Percentiles rank a stretch among this genome's conserved stretches.
phyloP scores from a whole-genome alignment of 2,797 vertebrate species.

The Sebastes elongatus region DNA sequence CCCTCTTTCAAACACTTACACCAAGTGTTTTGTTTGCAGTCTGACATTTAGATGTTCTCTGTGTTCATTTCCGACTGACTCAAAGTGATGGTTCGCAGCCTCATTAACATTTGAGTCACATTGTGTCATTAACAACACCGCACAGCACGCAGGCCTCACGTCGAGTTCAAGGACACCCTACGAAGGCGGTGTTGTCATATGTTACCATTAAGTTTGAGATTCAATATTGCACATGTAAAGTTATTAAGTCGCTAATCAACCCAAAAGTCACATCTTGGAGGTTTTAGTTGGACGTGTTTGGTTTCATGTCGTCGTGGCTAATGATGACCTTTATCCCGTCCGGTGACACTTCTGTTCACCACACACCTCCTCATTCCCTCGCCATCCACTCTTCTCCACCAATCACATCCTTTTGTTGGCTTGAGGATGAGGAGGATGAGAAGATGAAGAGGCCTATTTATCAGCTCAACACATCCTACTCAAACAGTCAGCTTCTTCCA shows the following conservation, averaged over 20 bases:
- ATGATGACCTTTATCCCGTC: slow-evolving; percentile 46
- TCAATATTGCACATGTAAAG: not conserved
- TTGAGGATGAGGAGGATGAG: slow-evolving; percentile 52
- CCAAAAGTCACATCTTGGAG: not conserved
- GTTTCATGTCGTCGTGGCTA: not conserved
- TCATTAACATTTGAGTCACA: slow-evolving; percentile 87
- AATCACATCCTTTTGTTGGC: slow-evolving; percentile 60
- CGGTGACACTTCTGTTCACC: slow-evolving; percentile 18
- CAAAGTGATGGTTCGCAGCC: slow-evolving; percentile 30
- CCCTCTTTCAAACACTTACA: not conserved
- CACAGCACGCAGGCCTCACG: slow-evolving; percentile 47
- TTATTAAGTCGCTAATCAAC: not conserved
- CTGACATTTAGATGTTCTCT: slow-evolving; percentile 52
- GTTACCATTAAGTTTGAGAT: not conserved
- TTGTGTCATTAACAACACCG: slow-evolving; percentile 67
- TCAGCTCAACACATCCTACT: slow-evolving; percentile 1
- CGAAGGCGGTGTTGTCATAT: not conserved
- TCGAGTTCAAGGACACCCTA: slow-evolving; percentile 41
- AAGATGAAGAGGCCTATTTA: slow-evolving; percentile 70
- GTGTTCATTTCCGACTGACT: slow-evolving; percentile 26
- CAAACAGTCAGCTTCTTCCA: not conserved
- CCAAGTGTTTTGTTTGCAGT: not conserved
- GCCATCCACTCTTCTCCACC: slow-evolving; percentile 52
- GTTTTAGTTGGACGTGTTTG: not conserved
- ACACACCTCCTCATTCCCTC: slow-evolving; percentile 19